Percentiles rank a stretch among this genome's conserved stretches.
These are phyloP conservation scores for Drosophila barbarae DNA, from an alignment of 2,888 invertebrate species.

Conservation along the genomic window DNA sequence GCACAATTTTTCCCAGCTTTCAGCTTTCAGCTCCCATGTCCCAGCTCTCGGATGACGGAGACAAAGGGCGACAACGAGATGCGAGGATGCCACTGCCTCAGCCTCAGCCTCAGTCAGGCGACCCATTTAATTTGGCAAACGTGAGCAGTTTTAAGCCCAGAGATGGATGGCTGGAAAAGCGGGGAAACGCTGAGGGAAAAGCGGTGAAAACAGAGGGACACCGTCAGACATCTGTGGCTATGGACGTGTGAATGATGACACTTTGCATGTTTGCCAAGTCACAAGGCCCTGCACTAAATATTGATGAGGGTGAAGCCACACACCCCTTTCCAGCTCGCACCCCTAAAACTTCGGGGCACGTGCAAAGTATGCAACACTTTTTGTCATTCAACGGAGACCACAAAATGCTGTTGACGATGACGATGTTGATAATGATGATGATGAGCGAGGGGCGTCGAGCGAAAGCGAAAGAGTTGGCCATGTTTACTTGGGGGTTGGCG, in stretches of 20 bases:
- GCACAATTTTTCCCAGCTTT: slow-evolving; percentile 55
- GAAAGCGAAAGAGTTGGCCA: slow-evolving; percentile 39
- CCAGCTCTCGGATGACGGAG: slow-evolving; percentile 49
- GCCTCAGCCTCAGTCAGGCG: slow-evolving; percentile 45
- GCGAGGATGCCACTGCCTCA: slow-evolving; percentile 5
- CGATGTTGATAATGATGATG: slow-evolving; percentile 2
- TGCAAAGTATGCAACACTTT: slow-evolving; percentile 72
- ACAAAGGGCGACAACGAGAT: slow-evolving; percentile 42
- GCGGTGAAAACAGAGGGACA: slow-evolving; percentile 27
- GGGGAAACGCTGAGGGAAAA: slow-evolving; percentile 14
- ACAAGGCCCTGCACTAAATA: slow-evolving; percentile 68
- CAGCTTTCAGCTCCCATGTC: slow-evolving; percentile 33
- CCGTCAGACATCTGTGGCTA: slow-evolving; percentile 28
- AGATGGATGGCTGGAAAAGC: slow-evolving; percentile 18
- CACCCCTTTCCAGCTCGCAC: slow-evolving; percentile 29
- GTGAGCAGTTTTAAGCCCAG: slow-evolving; percentile 70
- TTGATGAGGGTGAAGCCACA: slow-evolving; percentile 60
- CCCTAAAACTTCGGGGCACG: slow-evolving; percentile 49
- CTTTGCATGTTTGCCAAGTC: slow-evolving; percentile 75
- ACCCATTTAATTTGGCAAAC: slow-evolving; percentile 76
- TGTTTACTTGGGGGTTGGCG: slow-evolving; percentile 42
- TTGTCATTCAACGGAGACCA: slow-evolving; percentile 63
- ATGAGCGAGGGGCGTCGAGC: slow-evolving; percentile 2
- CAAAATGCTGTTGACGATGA: slow-evolving; percentile 26
- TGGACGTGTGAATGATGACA: slow-evolving; percentile 76